These are phyloP conservation scores for Onthophagus taurus DNA, from an alignment of 1,140 invertebrate species.

Conservation along the genomic window DNA sequence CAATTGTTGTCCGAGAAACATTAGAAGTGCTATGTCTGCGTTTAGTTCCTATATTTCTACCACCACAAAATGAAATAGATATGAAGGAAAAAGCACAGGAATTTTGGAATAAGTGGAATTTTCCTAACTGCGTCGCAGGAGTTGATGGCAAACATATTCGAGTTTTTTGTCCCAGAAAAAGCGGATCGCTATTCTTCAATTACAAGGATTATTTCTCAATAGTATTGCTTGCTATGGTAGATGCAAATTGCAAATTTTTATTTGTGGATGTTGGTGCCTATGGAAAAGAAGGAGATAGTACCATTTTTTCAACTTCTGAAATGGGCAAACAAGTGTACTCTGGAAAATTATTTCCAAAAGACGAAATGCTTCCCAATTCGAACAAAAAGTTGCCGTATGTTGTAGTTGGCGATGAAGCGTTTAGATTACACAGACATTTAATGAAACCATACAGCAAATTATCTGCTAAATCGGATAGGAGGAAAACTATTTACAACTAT, in stretches of 20 bases:
- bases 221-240: constrained; percentile 40
- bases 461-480: background rate
- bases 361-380: background rate
- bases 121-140: constrained; percentile 40
- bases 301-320: constrained; percentile 20
- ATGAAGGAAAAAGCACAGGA: constrained; percentile 24
- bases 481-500: constrained; percentile 41
- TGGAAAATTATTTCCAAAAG: background rate
- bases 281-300: constrained; percentile 36
- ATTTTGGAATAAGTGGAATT: constrained; percentile 39
- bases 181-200: constrained; percentile 31
- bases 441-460: constrained; percentile 23
- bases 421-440: constrained; percentile 25
- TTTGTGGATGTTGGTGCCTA: constrained; percentile 39
- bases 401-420: constrained; percentile 27
- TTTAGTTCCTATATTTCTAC: constrained; percentile 17
- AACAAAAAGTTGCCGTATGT: constrained; percentile 21
- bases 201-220: constrained; percentile 38
- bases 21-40: constrained; percentile 15
- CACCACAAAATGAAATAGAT: constrained; percentile 10
- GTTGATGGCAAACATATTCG: constrained; percentile 42
- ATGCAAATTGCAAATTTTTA: constrained; percentile 41
- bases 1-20: constrained; percentile 12
- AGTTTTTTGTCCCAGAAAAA: constrained; percentile 29
- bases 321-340: constrained; percentile 8